Base-by-base conservation (phyloP, 2,113 vertebrate genomes). In the Charina bottae region DNA sequence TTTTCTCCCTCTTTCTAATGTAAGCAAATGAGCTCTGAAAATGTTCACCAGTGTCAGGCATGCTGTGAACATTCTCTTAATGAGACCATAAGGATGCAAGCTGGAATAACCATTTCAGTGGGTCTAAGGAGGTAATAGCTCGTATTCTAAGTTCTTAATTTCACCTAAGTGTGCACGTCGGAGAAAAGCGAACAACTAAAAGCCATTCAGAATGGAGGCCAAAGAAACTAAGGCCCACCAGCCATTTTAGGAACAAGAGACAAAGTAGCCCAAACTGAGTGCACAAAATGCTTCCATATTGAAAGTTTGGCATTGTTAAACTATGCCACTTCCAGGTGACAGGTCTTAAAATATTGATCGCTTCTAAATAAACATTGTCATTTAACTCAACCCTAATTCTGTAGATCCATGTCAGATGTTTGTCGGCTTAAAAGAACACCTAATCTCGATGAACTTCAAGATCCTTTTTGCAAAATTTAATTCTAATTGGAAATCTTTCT, bases 11-110 rank as follows among this genome's bases (percentile, higher is more conserved):
- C 46, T 96, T 96, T 97, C 94, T 97, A 98, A 98, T 97, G 97
- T 97, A 98, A 97, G 97, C 97, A 98, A 98, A 98, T 97, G 97
- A 98, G 97, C 94, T 96, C 95, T 96, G 97, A 95, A 97, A 96
- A 97, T 97, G 97, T 97, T 98, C 97, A 96, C 96, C 94, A 68
- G 95, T 96, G 97, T 93, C 96, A 97, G 95, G 94, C 97, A 94
- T 97, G 97, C 97, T 98, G 97, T 97, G 97, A 96, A 93, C 94
- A 95, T 96, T 90, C 78, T 93, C 92, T 97, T 98, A 97, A 98
- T 95, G 97, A 97, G 97, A 96, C 97, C 95, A 97, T 93, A 94
- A 97, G 97, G 97, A 98, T 94, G 95, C 95, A 93, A 95, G 95
- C 94, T 96, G 95, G 94, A 97, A 97, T 96, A 97, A 94, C 96